phyloP scores from a whole-genome alignment of 2,888 invertebrate genomes.

The Yponomeuta evonymella region DNA sequence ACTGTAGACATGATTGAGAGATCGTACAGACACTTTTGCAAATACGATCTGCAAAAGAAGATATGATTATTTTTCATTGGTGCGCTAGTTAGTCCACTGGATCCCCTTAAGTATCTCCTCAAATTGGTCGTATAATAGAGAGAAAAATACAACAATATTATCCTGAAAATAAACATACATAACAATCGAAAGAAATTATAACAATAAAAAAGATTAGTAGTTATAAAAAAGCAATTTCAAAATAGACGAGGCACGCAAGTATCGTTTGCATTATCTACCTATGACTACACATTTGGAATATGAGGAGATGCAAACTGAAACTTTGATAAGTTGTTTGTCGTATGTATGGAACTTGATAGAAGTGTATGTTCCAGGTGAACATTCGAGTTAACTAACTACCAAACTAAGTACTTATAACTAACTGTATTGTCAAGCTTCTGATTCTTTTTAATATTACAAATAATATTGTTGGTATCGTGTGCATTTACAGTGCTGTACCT shows the following conservation, averaged over 20 bases:
- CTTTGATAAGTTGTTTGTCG: too few species aligned
- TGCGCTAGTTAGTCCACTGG: too few species aligned
- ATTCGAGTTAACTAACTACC: not conserved
- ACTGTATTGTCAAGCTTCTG: not conserved
- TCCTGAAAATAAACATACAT: slow-evolving; percentile 23
- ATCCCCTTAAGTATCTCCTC: not conserved
- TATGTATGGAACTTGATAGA: too few species aligned
- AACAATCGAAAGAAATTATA: not conserved
- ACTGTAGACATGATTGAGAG: too few species aligned
- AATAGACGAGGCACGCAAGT: slow-evolving; percentile 4
- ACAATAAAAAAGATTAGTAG: not conserved
- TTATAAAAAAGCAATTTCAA: slow-evolving; percentile 4
- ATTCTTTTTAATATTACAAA: not conserved
- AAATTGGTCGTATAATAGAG: not conserved
- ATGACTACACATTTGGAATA: not conserved
- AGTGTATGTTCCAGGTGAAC: too few species aligned
- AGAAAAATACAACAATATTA: not conserved
- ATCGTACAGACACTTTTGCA: too few species aligned
- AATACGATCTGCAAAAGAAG: too few species aligned
- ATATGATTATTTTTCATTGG: too few species aligned
- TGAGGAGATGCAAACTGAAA: not conserved
- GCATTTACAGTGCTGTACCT: not conserved
- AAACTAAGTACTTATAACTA: slow-evolving; percentile 1
- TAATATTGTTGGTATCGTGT: not conserved
- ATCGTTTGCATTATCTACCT: not conserved